Evolutionary conservation across 1,140 invertebrate genomes (phyloP), one percentile per base, ranked within the genome.

Genomic region (Teleopsis dalmanni): DNA sequence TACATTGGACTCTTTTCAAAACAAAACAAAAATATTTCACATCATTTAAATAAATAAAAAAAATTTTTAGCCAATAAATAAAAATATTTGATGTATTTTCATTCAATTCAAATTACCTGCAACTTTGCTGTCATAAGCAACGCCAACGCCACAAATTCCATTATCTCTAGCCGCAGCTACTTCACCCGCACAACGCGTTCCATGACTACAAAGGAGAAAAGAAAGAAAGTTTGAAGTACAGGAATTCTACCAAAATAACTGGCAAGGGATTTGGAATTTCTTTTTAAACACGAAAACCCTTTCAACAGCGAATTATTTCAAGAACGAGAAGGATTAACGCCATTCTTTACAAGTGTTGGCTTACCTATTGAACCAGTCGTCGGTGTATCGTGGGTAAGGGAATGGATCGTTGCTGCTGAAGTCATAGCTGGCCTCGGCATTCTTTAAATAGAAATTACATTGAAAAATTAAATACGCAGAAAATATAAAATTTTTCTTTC

Each of bases 281-380:
- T n/a, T n/a, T n/a, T n/a, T n/a, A n/a, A 11, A 9, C 36, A 38
- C 36, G 7, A 14, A 14, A 9, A 38, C 36, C 29, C n/a, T n/a
- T 31, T 31, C 29, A 31, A 9, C 29, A 9, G 29, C 29, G 35
- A 18, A 19, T 8, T 37, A 37, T 37, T 16, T 11, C 13, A 37
- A 23, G 21, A 9, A 5, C 11, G 21, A 4, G 21, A 21, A 5
- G 16, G 16, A 42, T 21, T 42, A 42, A 23, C 11, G 18, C 2
- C 35, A 4, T 14, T 37, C 48, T 57, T 53, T 49, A 23, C 5
- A 40, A 31, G 18, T 16, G 34, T 38, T 19, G 14, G 33, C 72
- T 81, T 73, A 94, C 91, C 91, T 95, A 76, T 96, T 95, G 70
- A 96, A 96, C 94, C 94, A 96, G 66, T 97, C 94, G 59, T 98